Base-by-base conservation (phyloP, 2,888 invertebrate species). In the Ctenicera cuprea region DNA sequence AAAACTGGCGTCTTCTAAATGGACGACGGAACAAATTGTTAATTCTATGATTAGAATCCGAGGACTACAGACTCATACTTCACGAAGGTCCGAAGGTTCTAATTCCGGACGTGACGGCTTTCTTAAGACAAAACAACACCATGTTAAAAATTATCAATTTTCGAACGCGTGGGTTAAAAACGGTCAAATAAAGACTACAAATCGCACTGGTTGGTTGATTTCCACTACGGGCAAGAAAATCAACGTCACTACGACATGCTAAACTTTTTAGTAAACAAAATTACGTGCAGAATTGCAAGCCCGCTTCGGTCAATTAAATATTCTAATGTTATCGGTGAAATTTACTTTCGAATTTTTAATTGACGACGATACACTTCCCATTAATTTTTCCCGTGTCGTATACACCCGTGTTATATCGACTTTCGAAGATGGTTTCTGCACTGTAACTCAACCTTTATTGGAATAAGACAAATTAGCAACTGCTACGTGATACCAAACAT, bases 1-100 rank as follows among this genome's bases (percentile, higher is more conserved):
- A 65, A 61, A 33, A 45, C 38, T n/a, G 43, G 11, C 30, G 41
- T 33, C 52, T 62, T 70, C 43, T 18, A 41, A 69, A 64, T 33
- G 64, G 33, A 64, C 43, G 22, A 16, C 26, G 26, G 26, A 26
- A 45, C 43, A 45, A 63, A 63, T 48, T 64, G 45, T 30, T 63
- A 12, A 33, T 18, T 1, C 52, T 54, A 52, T 66, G 30, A 48
- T 64, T 64, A 64, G 64, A 43, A 26, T 11, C 30, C 59, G 59
- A 59, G 54, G 54, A 54, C 54, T 59, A 59, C n/a, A 38, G 37
- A 16, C 59, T 37, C 20, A n/a, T 38, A 16, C 33, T 57, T 14
- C 54, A 7, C 12, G 57, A 57, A 57, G 37, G 59, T 57, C 16
- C 18, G 33, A 30, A 57, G 50, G 50, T 50, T 50, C 18, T 50